Evolutionary conservation across 2,113 vertebrate species (phyloP).

Genomic region (Gadus macrocephalus): DNA sequence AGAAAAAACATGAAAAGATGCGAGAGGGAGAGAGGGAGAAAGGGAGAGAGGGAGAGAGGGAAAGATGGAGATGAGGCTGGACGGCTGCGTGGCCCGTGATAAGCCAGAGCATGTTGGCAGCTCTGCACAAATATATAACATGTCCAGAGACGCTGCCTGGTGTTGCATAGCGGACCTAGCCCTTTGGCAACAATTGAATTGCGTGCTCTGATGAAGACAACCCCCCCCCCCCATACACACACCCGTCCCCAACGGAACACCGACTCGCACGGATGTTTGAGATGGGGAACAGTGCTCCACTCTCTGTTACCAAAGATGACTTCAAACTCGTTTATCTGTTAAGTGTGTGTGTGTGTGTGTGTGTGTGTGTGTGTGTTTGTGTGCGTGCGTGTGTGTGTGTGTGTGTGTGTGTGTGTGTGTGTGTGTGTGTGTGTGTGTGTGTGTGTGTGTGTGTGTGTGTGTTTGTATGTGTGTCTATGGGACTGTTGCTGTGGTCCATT

Average conservation of each 20-base stretch:
- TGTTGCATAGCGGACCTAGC: slow-evolving; percentile 30
- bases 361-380: no score
- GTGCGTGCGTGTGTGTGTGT: no score
- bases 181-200: slow-evolving; percentile 45
- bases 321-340: slow-evolving; percentile 44
- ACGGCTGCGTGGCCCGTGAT: slow-evolving; percentile 14
- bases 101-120: neutral
- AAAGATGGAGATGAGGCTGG: neutral
- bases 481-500: slow-evolving; percentile 52
- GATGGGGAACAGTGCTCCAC: slow-evolving; percentile 64
- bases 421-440: no score
- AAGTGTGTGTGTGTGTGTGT: no score
- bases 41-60: neutral
- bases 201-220: slow-evolving; percentile 54
- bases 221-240: slow-evolving; percentile 31
- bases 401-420: no score
- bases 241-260: slow-evolving; percentile 40
- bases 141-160: neutral
- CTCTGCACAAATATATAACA: neutral
- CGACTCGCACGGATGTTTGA: slow-evolving; percentile 60
- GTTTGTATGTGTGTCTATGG: no score
- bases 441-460: no score
- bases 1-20: no score
- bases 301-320: slow-evolving; percentile 70
- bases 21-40: neutral